Percentiles rank a stretch among this genome's conserved stretches.
These are phyloP conservation scores for Colossoma macropomum DNA, from an alignment of 2,113 vertebrate genomes.

Conservation along the genomic window DNA sequence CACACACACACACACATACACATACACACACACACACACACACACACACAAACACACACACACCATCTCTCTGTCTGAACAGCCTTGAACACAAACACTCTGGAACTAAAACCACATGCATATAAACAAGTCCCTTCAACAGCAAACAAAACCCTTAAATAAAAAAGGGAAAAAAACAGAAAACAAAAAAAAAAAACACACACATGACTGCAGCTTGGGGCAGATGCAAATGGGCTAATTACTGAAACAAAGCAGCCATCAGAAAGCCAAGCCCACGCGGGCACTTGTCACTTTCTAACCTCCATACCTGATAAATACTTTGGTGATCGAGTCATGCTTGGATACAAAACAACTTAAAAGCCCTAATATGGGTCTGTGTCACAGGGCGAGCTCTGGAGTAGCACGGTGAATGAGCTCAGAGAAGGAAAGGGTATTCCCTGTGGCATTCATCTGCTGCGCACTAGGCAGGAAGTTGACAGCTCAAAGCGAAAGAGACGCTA, in stretches of 20 bases:
- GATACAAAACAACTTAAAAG: neutral
- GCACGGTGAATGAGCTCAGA: slow-evolving; percentile 15
- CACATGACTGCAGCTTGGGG: no score
- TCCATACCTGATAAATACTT: neutral
- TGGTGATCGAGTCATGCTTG: neutral
- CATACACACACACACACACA: neutral
- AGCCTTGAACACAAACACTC: slow-evolving; percentile 30
- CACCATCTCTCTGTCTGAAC: slow-evolving; percentile 3
- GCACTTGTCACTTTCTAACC: neutral
- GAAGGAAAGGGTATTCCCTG: slow-evolving; percentile 71
- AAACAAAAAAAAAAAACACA: neutral
- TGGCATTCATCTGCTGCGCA: slow-evolving; percentile 58
- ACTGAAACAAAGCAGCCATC: neutral
- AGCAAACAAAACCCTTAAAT: neutral
- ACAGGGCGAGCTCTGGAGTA: neutral
- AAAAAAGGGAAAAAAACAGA: no score
- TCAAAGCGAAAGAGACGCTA: slow-evolving; percentile 75
- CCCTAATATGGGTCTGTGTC: neutral
- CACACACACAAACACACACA: slow-evolving; percentile 25
- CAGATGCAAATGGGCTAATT: slow-evolving; percentile 18
- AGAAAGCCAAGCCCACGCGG: slow-evolving; percentile 2
- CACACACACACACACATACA: slow-evolving; percentile 25
- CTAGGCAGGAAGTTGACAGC: slow-evolving; percentile 79
- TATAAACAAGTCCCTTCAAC: slow-evolving; percentile 53
- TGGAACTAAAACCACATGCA: slow-evolving; percentile 48